Evolutionary conservation across 2,888 invertebrate genomes (phyloP).

Genomic region (Agonum fuliginosum): DNA sequence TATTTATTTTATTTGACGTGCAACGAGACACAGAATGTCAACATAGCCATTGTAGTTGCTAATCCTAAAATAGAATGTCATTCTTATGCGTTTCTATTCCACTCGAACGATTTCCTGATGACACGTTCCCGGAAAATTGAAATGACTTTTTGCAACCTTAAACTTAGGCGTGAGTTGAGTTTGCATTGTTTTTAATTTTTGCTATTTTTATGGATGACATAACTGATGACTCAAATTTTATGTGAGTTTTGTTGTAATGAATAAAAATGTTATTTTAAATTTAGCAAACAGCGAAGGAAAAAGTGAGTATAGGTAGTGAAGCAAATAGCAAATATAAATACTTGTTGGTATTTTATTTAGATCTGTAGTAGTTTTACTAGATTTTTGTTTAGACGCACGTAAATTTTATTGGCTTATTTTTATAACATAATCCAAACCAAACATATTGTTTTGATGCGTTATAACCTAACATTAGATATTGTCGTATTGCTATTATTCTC

Average conservation of each 20-base stretch:
- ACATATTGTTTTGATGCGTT: not conserved
- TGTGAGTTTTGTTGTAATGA: not conserved
- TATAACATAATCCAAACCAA: not conserved
- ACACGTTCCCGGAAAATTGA: constrained; percentile 1
- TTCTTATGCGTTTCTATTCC: constrained; percentile 12
- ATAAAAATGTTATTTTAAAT: constrained; percentile 33
- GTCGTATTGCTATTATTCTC: not conserved
- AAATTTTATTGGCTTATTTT: not conserved
- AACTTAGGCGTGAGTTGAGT: constrained; percentile 17
- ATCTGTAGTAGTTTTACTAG: not conserved
- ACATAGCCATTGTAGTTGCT: constrained; percentile 7
- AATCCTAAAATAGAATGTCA: constrained; percentile 17
- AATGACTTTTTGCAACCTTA: not conserved
- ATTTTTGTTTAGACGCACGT: constrained; percentile 2
- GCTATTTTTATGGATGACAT: constrained; percentile 10
- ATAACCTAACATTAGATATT: too few species aligned
- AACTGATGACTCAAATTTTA: constrained; percentile 15
- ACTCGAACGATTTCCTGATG: constrained; percentile 4
- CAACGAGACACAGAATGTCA: not conserved
- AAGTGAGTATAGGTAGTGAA: constrained; percentile 30
- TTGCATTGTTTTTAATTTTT: constrained; percentile 2
- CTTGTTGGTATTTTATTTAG: not conserved
- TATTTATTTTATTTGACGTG: not conserved
- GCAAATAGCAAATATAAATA: not conserved
- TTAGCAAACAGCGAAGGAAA: constrained; percentile 9